Evolutionary conservation across 2,797 vertebrate genomes (phyloP).

Genomic region (Benthosema pterotum): DNA sequence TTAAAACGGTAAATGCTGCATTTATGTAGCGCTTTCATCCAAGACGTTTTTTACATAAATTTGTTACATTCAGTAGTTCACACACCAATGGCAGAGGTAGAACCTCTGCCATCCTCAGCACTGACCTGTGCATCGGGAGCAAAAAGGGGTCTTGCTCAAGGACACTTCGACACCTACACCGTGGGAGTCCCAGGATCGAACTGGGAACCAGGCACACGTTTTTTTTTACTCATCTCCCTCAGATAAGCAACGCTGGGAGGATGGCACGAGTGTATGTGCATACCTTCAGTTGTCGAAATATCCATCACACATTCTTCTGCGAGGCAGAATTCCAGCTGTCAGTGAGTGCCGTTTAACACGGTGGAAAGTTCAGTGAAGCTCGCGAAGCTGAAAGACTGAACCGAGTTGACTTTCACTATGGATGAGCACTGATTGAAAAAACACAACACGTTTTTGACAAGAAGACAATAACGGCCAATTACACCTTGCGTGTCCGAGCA

Average conservation of each 20-base stretch:
- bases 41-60: no score
- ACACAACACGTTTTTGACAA: no score
- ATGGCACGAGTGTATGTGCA: slow-evolving; percentile 4
- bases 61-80: no score
- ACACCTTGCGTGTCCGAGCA: slow-evolving; percentile 4
- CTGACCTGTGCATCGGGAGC: no score
- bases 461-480: neutral
- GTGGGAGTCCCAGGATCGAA: no score
- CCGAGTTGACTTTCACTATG: neutral
- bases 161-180: no score
- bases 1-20: no score
- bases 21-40: no score
- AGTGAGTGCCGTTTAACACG: neutral
- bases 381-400: neutral
- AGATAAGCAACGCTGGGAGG: slow-evolving; percentile 14
- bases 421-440: neutral
- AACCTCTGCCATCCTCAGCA: no score
- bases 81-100: no score
- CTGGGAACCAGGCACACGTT: no score
- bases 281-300: slow-evolving; percentile 15
- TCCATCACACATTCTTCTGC: slow-evolving; percentile 16
- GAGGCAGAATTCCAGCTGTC: slow-evolving; percentile 15
- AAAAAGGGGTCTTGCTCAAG: no score
- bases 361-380: slow-evolving; percentile 2
- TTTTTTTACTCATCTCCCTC: neutral